These are phyloP conservation scores for Eumeta japonica DNA, from an alignment of 1,140 invertebrate species.

Conservation along the genomic window DNA sequence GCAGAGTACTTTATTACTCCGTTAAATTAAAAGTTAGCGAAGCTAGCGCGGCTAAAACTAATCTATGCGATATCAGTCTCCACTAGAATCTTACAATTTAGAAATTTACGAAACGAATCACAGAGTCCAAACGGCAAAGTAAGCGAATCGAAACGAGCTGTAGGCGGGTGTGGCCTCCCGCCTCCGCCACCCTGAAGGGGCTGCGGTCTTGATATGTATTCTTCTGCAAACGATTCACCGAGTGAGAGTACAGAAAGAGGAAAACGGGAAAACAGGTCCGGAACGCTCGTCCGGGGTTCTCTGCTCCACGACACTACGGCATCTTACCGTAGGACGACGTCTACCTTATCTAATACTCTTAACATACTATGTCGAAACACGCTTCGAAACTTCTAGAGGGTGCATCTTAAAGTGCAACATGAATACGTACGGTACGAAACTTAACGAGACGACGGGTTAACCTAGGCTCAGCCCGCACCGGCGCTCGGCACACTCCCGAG, in stretches of 20 bases:
- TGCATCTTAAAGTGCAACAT: no score
- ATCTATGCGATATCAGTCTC: conserved; percentile 57
- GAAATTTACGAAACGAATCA: conserved; percentile 55
- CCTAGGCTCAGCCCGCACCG: no score
- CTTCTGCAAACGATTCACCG: conserved; percentile 40
- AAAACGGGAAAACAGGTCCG: conserved; percentile 33
- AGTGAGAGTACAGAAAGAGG: conserved; percentile 36
- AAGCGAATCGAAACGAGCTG: conserved; percentile 44
- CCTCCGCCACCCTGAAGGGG: background rate
- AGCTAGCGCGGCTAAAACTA: conserved; percentile 57
- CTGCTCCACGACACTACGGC: no score
- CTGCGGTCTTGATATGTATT: conserved; percentile 48
- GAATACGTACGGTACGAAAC: no score
- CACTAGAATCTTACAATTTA: conserved; percentile 57
- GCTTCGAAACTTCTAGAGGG: no score
- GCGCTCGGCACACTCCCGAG: background rate
- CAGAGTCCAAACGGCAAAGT: conserved; percentile 53
- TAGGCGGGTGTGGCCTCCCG: no score
- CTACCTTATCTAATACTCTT: no score
- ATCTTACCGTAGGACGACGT: no score
- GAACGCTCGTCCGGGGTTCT: no score
- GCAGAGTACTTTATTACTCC: conserved; percentile 24
- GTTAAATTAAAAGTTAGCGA: conserved; percentile 34
- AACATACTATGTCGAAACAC: no score
- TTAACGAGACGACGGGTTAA: no score